Evolutionary conservation across 2,797 vertebrate species (phyloP).

Genomic region (Nyctalus aviator): DNA sequence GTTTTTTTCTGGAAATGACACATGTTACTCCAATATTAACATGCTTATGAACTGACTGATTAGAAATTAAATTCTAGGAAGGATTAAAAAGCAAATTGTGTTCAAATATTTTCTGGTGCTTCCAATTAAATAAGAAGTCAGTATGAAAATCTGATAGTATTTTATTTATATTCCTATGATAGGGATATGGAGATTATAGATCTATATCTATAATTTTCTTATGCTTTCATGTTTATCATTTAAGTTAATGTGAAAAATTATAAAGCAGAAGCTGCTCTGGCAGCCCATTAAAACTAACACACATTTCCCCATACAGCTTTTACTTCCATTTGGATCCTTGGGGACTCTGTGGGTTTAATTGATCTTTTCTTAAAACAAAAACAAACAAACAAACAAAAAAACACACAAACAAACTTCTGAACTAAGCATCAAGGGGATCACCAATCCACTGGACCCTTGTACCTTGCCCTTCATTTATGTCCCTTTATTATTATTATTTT

Average conservation of each 20-base stretch:
- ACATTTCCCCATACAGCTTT: not conserved
- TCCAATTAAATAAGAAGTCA: not conserved
- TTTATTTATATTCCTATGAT: not conserved
- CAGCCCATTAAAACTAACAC: not conserved
- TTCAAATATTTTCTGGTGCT: not conserved
- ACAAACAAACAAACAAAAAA: too few relatives aligned
- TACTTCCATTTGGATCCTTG: not conserved
- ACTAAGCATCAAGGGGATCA: not conserved
- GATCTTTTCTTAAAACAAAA: too few relatives aligned
- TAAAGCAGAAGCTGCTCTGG: not conserved
- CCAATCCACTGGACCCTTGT: not conserved
- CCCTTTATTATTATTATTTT: not conserved
- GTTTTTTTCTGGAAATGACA: not conserved
- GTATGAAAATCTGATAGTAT: not conserved
- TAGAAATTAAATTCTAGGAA: constrained; percentile 42
- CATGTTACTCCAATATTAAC: not conserved
- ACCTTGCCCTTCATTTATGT: not conserved
- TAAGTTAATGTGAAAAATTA: constrained; percentile 40
- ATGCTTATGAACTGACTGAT: not conserved
- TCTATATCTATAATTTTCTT: not conserved
- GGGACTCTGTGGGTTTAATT: not conserved
- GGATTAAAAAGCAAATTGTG: not conserved
- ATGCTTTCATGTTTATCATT: not conserved
- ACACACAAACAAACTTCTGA: not conserved
- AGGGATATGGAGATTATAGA: not conserved